Base-by-base conservation (phyloP, 2,797 vertebrate species). In the Helostoma temminkii region DNA sequence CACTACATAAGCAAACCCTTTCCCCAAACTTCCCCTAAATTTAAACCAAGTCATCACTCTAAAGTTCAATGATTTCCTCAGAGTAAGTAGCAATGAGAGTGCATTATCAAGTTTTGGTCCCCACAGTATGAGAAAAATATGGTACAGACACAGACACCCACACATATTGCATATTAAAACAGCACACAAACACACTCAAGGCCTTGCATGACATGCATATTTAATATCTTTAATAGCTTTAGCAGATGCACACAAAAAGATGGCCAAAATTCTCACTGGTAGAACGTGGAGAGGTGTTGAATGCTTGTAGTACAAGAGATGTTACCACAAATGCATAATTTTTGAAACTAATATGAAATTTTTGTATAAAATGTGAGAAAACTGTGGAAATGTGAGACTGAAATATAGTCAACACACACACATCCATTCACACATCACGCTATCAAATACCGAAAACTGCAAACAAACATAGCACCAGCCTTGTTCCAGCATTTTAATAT, bases 181-280 rank as follows among this genome's bases (percentile, higher is more conserved):
- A 53, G 21, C 26, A 26, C 53, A 61, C 6, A 25, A 19, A 5
- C 28, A 48, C n/a, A 34, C 3, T 34, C 42, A 53, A 60, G 24
- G 19, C 19, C 15, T 28, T 34, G 34, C 21, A 58, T 52, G 73
- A 66, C 14, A 26, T 36, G 58, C 50, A 48, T 66, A 49, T 63
- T 8, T 28, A 59, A 62, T 64, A 47, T 52, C 9, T 39, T 61
- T 3, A 59, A 62, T 64, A 47, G 47, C 9, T 39, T 61, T 3
- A 45, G 21, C 18, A 46, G 16, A 74, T 66, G 24, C 43, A 65
- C 11, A 36, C n/a, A 25, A 14, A n/a, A n/a, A n/a, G n/a, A 24
- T 30, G 3, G 24, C 1, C 19, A 16, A 43, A 32, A 46, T 36
- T 61, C 22, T 58, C 24, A 26, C 28, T 12, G 53, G 57, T 46